Base-by-base conservation (phyloP, 2,113 vertebrate species). In the Thinocorus orbignyianus region DNA sequence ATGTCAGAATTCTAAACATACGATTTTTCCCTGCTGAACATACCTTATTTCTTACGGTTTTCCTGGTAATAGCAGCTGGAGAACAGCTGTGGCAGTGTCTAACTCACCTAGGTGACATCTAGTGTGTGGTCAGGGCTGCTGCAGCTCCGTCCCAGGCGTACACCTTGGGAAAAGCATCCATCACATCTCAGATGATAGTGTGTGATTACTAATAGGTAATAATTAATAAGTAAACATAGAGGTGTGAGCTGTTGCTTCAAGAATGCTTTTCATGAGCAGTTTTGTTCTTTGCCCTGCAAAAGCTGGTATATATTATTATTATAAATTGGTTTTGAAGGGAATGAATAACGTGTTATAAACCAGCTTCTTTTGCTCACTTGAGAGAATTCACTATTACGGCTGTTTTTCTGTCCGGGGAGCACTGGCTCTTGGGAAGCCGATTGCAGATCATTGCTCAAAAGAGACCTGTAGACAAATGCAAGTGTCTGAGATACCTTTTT, bases 41-140 rank as follows among this genome's bases (percentile, higher is more conserved):
- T n/a, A 39, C 26, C 3, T 0, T 18, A 49, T 70, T 76, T 76
- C 44, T 76, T 71, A 30, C 8, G 12, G 16, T 87, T 77, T 66
- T 78, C 15, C 37, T 65, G 9, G n/a, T 28, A 19, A 8, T 86
- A 82, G 42, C 17, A 71, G 16, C 58, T 61, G 57, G 44, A 86
- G 77, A 61, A 58, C 28, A 70, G 4, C 49, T 17, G 1, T 58
- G 58, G 13, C n/a, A 46, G 19, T 68, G 66, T 76, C 52, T 71
- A 1, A 41, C 15, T 62, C 70, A 58, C 31, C 3, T 31, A n/a
- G 25, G n/a, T 30, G 66, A 33, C 0, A 0, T 17, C 39, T 26
- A 33, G 17, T 14, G 15, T 37, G 35, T 77, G 48, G n/a, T 83
- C 35, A 73, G 33, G 72, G 35, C 68, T 88, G 62, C 18, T 69